Percentiles rank a stretch among this genome's conserved stretches.
phyloP scores from a whole-genome alignment of 2,797 vertebrate species.

The Chanos chanos region DNA sequence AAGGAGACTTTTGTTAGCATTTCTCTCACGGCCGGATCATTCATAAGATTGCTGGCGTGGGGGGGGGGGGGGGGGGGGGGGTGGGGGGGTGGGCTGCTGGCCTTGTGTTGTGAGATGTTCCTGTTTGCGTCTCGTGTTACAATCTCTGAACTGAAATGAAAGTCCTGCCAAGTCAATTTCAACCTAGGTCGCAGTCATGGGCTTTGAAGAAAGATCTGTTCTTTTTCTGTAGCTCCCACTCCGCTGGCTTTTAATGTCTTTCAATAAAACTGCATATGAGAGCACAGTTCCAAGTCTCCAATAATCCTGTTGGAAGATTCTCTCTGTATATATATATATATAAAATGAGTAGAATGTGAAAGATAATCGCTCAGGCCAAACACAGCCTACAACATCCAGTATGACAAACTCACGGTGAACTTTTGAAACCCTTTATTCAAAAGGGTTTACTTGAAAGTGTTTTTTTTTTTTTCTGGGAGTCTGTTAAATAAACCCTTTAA shows the following conservation, averaged over 20 bases:
- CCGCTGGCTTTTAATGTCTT: slow-evolving; percentile 37
- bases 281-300: slow-evolving; percentile 22
- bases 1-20: too few relatives aligned
- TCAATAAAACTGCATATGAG: slow-evolving; percentile 31
- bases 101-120: slow-evolving; percentile 2
- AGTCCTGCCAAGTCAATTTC: slow-evolving; percentile 39
- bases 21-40: slow-evolving; percentile 7
- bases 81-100: neutral
- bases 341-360: neutral
- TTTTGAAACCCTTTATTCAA: too few relatives aligned
- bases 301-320: slow-evolving; percentile 16
- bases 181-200: slow-evolving; percentile 29
- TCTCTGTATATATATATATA: slow-evolving; percentile 24
- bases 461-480: too few relatives aligned
- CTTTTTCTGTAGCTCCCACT: slow-evolving; percentile 31
- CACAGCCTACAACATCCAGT: too few relatives aligned
- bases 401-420: too few relatives aligned
- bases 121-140: slow-evolving; percentile 6
- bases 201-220: slow-evolving; percentile 49
- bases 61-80: neutral
- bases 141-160: slow-evolving; percentile 30
- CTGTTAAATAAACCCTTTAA: too few relatives aligned
- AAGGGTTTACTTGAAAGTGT: too few relatives aligned
- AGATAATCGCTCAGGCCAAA: too few relatives aligned
- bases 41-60: too few relatives aligned